Evolutionary conservation across 2,797 vertebrate species (phyloP), one percentile per base, ranked within the genome.

Genomic region (Gymnothorax reevesii): DNA sequence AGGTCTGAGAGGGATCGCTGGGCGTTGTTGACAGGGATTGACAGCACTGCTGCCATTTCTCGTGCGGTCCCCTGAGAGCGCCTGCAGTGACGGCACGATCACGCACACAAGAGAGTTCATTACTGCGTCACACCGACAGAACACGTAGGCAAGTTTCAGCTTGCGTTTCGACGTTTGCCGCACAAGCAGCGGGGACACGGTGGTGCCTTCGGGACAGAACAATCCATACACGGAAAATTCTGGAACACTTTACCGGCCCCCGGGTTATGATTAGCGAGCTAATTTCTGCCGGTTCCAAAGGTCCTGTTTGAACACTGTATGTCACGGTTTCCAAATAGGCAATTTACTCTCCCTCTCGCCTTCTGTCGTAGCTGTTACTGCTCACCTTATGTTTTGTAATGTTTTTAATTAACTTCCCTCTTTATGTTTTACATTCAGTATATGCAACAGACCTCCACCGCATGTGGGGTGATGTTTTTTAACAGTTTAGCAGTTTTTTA

Each of bases 251-350:
- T 17, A 20, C 15, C 22, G 25, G 42, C 17, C 49, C 54, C 15
- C 52, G n/a, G 75, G 75, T 54, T 54, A 55, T 55, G 75, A 79
- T 55, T 52, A 54, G 13, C 75, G 9, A 54, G 9, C 17, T 54
- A 79, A 55, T 79, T 52, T 10, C 49, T 55, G 49, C 6, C 17
- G 49, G 49, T 15, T 54, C 22, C n/a, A n/a, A 27, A 55, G 75
- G 75, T 79, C 54, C 55, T 79, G 75, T 79, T 79, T 79, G 75
- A 79, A 54, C 15, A 7, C 42, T 10, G 75, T 42, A 52, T n/a
- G 75, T 52, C 25, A 79, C 54, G 75, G 75, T 79, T 54, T 54
- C 75, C 55, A 52, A 79, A 54, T 79, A 54, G n/a, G 42, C 75
- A 22, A 54, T 20, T 22, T 49, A 54, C 75, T 77, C 15, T 77